These are phyloP conservation scores for Parapristionchus giblindavisi DNA, from an alignment of 2,888 invertebrate genomes.

Conservation along the genomic window DNA sequence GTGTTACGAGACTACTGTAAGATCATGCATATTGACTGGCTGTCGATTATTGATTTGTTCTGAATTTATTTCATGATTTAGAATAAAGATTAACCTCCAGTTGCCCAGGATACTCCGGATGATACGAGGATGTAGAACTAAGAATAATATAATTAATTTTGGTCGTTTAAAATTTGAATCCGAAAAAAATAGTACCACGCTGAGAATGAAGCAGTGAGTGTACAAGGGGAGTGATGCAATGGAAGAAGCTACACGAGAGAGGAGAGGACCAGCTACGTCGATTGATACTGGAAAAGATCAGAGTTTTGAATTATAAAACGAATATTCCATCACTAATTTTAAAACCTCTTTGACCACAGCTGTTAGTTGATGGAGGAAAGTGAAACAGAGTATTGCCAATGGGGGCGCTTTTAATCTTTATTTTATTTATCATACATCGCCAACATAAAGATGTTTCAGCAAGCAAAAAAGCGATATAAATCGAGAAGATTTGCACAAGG, in stretches of 20 bases:
- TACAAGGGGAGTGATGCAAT: constrained; percentile 25
- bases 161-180: neutral
- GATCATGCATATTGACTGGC: neutral
- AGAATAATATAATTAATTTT: neutral
- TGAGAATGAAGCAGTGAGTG: constrained; percentile 24
- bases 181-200: neutral
- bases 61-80: neutral
- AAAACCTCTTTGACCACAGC: too few relatives aligned
- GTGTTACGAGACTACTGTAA: too few relatives aligned
- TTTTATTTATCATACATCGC: too few relatives aligned
- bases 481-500: too few relatives aligned
- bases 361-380: too few relatives aligned
- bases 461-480: too few relatives aligned
- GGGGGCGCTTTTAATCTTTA: too few relatives aligned
- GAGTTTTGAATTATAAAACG: neutral
- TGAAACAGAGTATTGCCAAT: too few relatives aligned
- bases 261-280: constrained; percentile 26
- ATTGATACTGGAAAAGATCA: neutral
- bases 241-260: constrained; percentile 16
- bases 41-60: too few relatives aligned
- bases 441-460: too few relatives aligned
- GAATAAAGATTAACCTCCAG: neutral
- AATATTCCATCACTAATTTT: too few relatives aligned
- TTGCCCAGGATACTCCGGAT: constrained; percentile 25
- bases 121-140: constrained; percentile 20